A percentile compares a stretch with the other conserved stretches of the same genome.
Conservation (phyloP, 2,888 invertebrate species). For the Cataglyphis altisquamis region DNA sequence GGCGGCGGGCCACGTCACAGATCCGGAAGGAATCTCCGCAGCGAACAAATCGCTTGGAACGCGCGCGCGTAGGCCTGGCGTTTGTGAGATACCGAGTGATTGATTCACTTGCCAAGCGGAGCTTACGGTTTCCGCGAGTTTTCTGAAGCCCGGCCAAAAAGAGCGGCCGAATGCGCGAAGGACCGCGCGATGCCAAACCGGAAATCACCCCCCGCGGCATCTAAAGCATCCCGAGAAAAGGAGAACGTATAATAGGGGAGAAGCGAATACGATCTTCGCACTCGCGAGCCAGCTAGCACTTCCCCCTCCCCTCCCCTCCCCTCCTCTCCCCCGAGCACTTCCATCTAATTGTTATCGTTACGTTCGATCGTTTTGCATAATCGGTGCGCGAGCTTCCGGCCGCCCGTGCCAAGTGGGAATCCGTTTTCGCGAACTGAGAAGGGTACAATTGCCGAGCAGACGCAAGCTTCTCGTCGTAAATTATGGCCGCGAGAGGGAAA, state of each 20-base stretch:
- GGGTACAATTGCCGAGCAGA: conserved; percentile 46
- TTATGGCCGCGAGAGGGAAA: conserved; percentile 25
- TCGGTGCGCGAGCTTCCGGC: conserved; percentile 58
- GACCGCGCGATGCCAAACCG: conserved; percentile 79
- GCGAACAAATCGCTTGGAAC: conserved; percentile 76
- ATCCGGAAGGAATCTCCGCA: conserved; percentile 73
- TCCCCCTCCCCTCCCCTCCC: too few relatives aligned
- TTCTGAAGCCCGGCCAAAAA: conserved; percentile 81
- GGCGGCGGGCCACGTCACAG: conserved; percentile 80
- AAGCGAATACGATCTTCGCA: conserved; percentile 30
- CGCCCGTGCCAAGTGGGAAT: conserved; percentile 49
- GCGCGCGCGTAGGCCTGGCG: conserved; percentile 64
- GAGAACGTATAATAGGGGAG: neutral
- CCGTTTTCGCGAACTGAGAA: conserved; percentile 42
- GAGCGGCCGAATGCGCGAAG: conserved; percentile 71
- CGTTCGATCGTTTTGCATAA: conserved; percentile 69
- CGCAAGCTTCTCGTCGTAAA: conserved; percentile 45
- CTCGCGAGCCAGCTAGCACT: conserved; percentile 16
- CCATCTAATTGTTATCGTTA: conserved; percentile 73
- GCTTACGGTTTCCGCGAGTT: conserved; percentile 79
- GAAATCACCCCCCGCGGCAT: conserved; percentile 75
- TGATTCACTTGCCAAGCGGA: conserved; percentile 81
- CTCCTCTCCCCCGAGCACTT: conserved; percentile 18
- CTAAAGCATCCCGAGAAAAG: conserved; percentile 10
- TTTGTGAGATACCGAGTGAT: conserved; percentile 80